Percentiles rank a stretch among this genome's conserved stretches.
These are phyloP conservation scores for Nyctibius bracteatus DNA, from an alignment of 2,113 vertebrate species.

Conservation along the genomic window DNA sequence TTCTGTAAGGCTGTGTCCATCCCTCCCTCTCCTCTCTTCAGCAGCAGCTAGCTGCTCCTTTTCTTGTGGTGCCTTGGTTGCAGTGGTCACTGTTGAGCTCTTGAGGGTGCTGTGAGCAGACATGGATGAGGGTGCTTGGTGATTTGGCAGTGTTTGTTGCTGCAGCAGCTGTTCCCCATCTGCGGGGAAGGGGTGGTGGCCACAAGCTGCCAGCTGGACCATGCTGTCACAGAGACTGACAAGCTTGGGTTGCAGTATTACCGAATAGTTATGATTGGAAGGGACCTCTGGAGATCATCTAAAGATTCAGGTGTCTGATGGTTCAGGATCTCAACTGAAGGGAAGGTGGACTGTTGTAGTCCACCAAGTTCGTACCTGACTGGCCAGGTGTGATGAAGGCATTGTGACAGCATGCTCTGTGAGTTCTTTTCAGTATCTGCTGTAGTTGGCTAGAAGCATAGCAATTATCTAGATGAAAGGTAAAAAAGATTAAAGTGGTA, in stretches of 20 bases:
- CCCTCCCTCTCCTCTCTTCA: neutral
- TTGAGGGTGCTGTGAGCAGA: neutral
- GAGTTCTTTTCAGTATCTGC: neutral
- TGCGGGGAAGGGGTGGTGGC: neutral
- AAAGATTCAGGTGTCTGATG: neutral
- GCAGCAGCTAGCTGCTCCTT: neutral
- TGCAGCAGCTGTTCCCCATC: neutral
- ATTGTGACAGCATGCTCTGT: neutral
- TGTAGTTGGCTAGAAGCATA: neutral
- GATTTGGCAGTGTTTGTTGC: neutral
- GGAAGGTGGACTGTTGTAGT: neutral
- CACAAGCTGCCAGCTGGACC: neutral
- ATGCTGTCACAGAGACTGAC: neutral
- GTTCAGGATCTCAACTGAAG: neutral
- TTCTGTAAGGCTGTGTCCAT: neutral
- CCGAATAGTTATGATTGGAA: neutral
- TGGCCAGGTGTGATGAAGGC: neutral
- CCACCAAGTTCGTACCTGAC: neutral
- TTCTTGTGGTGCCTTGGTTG: neutral
- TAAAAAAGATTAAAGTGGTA: neutral
- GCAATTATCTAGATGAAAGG: slow-evolving; percentile 12
- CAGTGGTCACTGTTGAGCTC: neutral
- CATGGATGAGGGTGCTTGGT: neutral
- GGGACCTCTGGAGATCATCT: neutral
- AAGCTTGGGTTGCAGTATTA: neutral